Percentiles rank a stretch among this genome's conserved stretches.
Conservation (phyloP, 2,797 vertebrate genomes). For the Babyrousa celebensis region DNA sequence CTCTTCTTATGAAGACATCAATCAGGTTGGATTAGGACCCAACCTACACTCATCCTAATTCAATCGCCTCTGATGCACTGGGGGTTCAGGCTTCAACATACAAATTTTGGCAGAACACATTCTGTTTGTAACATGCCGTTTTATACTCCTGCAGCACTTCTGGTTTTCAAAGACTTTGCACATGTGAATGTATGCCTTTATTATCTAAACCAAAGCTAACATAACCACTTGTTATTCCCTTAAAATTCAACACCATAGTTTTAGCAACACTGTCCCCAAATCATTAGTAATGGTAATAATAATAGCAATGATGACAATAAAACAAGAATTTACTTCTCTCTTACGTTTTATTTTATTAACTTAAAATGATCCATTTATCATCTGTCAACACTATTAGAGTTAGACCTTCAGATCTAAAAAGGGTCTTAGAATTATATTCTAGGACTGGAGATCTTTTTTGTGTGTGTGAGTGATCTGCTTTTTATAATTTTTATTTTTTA, state of each 20-base stretch:
- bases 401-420: neutral
- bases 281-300: neutral
- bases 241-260: neutral
- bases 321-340: neutral
- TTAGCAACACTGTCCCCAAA: neutral
- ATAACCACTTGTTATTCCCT: neutral
- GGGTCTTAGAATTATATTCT: neutral
- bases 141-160: neutral
- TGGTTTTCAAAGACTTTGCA: neutral
- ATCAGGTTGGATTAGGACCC: neutral
- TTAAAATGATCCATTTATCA: neutral
- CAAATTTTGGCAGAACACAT: neutral
- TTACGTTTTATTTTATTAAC: neutral
- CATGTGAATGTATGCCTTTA: neutral
- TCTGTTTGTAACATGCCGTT: neutral
- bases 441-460: too few species aligned
- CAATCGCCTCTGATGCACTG: neutral
- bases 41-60: neutral
- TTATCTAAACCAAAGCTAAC: neutral
- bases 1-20: neutral
- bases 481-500: too few species aligned
- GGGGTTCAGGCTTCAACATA: neutral
- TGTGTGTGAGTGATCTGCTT: too few species aligned
- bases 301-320: neutral
- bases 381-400: neutral